Conservation (phyloP, 2,888 invertebrate species). For the Drosophila barbarae region DNA sequence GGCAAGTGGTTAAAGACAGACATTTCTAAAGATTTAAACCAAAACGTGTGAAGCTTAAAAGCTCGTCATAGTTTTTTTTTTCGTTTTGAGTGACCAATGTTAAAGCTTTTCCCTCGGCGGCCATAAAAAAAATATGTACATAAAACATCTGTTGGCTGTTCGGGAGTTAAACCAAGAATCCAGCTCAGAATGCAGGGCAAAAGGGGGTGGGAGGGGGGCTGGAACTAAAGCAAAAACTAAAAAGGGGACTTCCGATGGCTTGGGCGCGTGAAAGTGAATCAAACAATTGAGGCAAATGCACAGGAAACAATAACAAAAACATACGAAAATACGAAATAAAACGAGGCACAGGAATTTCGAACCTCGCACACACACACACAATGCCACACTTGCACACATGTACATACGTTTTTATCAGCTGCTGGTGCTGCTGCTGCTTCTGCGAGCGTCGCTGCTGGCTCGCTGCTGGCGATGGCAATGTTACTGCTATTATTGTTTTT, state of each 20-base stretch:
- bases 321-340: slow-evolving; percentile 4
- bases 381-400: slow-evolving; percentile 19
- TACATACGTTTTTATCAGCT: slow-evolving; percentile 71
- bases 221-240: neutral
- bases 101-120: slow-evolving; percentile 15
- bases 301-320: neutral
- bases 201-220: neutral
- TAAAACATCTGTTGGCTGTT: slow-evolving; percentile 15
- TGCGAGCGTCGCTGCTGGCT: slow-evolving; percentile 33
- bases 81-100: slow-evolving; percentile 1
- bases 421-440: slow-evolving; percentile 34
- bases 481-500: slow-evolving; percentile 23
- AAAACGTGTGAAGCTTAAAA: slow-evolving; percentile 11
- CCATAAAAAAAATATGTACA: slow-evolving; percentile 8
- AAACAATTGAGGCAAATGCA: slow-evolving; percentile 3
- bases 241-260: slow-evolving; percentile 16
- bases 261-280: slow-evolving; percentile 20
- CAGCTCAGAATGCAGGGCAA: slow-evolving; percentile 1
- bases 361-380: slow-evolving; percentile 12
- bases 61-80: slow-evolving; percentile 4
- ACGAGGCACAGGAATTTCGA: slow-evolving; percentile 15
- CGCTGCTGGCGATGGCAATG: slow-evolving; percentile 40
- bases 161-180: slow-evolving; percentile 5
- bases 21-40: slow-evolving; percentile 11
- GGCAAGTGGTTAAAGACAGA: neutral